Evolutionary conservation across 2,888 invertebrate species (phyloP).

Genomic region (Lithodes maja): DNA sequence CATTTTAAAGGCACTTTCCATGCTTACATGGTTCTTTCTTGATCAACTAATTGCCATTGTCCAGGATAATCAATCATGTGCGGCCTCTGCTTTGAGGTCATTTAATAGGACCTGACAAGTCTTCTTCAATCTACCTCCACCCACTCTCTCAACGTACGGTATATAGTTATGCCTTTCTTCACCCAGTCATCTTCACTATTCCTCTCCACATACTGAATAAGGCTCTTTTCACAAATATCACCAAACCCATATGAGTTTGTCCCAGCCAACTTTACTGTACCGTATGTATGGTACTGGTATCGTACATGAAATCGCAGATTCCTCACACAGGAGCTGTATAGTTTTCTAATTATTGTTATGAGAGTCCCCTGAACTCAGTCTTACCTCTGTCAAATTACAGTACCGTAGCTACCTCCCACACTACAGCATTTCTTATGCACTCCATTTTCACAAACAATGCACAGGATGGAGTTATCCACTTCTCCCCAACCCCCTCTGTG

Average conservation of each 20-base stretch:
- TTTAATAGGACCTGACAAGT: neutral
- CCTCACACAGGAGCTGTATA: neutral
- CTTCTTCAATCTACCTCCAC: neutral
- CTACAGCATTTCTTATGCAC: neutral
- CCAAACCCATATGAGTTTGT: too few relatives aligned
- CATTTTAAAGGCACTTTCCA: neutral
- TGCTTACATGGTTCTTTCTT: neutral
- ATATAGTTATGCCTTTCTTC: neutral
- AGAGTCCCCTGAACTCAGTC: slow-evolving; percentile 1
- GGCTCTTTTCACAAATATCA: neutral
- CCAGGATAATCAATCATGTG: neutral
- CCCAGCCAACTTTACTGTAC: neutral
- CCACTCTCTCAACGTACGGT: neutral
- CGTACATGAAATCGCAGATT: neutral
- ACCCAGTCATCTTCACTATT: neutral
- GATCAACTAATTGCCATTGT: neutral
- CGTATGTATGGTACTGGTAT: neutral
- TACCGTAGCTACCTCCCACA: neutral
- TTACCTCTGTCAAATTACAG: neutral
- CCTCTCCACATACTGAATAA: neutral
- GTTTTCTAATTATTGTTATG: neutral
- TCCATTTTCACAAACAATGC: neutral
- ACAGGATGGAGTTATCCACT: too few relatives aligned
- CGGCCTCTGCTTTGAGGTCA: neutral
- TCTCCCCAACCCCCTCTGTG: too few relatives aligned